Percentiles rank a stretch among this genome's conserved stretches.
Conservation (phyloP, 30 jellyfish, hydroid and myxozoan species). For the Aurelia coerulea region DNA sequence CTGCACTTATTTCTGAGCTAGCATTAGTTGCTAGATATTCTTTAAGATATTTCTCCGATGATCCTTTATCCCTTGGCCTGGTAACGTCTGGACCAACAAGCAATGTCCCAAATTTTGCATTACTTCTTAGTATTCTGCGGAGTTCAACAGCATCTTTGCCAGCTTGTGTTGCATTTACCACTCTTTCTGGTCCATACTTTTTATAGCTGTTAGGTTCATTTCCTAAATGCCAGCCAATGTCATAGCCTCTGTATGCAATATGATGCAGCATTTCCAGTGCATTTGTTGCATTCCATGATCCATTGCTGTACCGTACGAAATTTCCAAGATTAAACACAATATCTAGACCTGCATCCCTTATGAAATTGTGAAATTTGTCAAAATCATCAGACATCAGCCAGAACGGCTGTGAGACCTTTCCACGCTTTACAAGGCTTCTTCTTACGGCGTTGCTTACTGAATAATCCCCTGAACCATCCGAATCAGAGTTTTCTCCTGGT, state of each 20-base stretch:
- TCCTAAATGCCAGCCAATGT: slow-evolving; percentile 82
- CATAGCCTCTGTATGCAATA: slow-evolving; percentile 53
- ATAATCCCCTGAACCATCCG: no score
- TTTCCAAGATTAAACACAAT: slow-evolving; percentile 64
- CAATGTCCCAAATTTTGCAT: slow-evolving; percentile 46
- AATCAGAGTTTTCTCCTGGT: neutral
- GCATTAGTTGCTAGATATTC: slow-evolving; percentile 71
- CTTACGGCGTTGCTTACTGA: neutral
- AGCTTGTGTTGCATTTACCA: slow-evolving; percentile 56
- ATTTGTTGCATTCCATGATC: slow-evolving; percentile 76
- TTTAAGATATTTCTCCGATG: slow-evolving; percentile 44
- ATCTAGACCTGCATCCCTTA: slow-evolving; percentile 56
- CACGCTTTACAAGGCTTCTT: neutral
- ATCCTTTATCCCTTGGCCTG: slow-evolving; percentile 46
- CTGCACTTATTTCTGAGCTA: slow-evolving; percentile 56
- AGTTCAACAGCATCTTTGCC: slow-evolving; percentile 74
- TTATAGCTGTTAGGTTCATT: slow-evolving; percentile 81
- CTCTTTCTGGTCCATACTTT: slow-evolving; percentile 55
- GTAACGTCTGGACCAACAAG: slow-evolving; percentile 85
- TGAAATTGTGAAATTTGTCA: slow-evolving; percentile 58
- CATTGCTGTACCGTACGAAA: slow-evolving; percentile 51
- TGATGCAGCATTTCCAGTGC: slow-evolving; percentile 67
- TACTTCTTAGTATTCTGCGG: slow-evolving; percentile 43
- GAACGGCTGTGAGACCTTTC: slow-evolving; percentile 46
- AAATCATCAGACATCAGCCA: slow-evolving; percentile 83